Percentiles rank a stretch among this genome's conserved stretches.
phyloP scores from a whole-genome alignment of 1,140 invertebrate species.

The Zaprionus tsacasi region DNA sequence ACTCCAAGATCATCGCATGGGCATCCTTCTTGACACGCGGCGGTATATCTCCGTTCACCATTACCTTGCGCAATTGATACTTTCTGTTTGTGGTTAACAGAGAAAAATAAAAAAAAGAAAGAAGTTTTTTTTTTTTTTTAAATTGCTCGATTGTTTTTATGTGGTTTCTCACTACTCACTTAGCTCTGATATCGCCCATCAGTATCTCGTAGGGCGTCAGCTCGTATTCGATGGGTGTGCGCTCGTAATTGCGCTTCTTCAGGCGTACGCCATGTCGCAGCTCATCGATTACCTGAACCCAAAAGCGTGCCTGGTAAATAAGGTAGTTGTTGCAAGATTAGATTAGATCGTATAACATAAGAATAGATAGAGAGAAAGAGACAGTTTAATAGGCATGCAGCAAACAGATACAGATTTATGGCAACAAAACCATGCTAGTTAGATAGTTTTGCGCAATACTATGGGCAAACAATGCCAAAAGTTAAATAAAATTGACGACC shows the following conservation, averaged over 20 bases:
- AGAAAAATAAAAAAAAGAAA: conserved; percentile 24
- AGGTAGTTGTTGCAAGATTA: neutral
- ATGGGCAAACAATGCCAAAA: neutral
- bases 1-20: conserved; percentile 97
- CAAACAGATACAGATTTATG: neutral
- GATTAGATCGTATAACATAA: neutral
- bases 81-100: conserved; percentile 62
- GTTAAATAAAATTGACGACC: neutral
- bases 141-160: conserved; percentile 20
- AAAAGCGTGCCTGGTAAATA: conserved; percentile 92
- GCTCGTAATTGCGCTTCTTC: conserved; percentile 93
- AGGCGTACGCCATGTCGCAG: conserved; percentile 93
- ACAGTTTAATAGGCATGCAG: neutral
- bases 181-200: conserved; percentile 97
- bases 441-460: neutral
- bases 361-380: neutral
- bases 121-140: conserved; percentile 40
- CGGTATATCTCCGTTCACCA: conserved; percentile 93
- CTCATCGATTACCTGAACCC: conserved; percentile 98
- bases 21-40: conserved; percentile 95
- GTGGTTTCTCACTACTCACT: conserved; percentile 84
- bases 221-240: conserved; percentile 93
- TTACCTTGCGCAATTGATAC: conserved; percentile 92
- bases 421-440: neutral
- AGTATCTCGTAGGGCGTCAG: conserved; percentile 98